Evolutionary conservation across 64 coral and sea anemone species (phyloP), one percentile per base, ranked within the genome.

Genomic region (Hydrozoanthus tunicans): DNA sequence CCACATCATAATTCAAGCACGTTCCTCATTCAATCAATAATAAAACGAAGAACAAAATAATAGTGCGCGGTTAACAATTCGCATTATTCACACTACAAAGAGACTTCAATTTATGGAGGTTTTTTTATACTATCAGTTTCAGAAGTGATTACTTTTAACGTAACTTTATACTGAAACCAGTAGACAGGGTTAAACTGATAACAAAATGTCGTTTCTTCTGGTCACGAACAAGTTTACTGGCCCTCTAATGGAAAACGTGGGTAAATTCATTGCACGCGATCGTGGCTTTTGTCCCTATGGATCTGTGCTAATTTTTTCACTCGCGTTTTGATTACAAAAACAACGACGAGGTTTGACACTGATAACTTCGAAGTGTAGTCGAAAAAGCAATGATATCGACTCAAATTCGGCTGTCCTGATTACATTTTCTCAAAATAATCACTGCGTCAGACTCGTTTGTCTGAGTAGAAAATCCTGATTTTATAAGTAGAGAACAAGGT

Each of bases 101-200:
- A 3, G 43, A 51, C 27, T 12, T 4, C 72, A 52, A 76, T 53
- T 52, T 53, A 76, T 76, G 72, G 78, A 80, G 3, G 52, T 73
- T 72, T 7, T 73, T 70, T 58, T n/a, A 7, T 86, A 26, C 65
- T 69, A 72, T 86, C 68, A 54, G n/a, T 73, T 69, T 62, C 64
- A 84, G 62, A 56, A 6, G 51, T 71, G 64, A 71, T 85, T 88
- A 88, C 69, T 88, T 73, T 88, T 15, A 60, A 58, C 11, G 84
- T 88, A 88, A 88, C 84, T 74, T 75, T 88, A 88, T 88, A 88
- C 84, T 75, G 84, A 88, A 88, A 88, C 56, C 56, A 59, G 56
- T 74, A 88, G 84, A 88, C 84, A 75, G 25, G 84, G 84, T 88
- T 88, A 73, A 88, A 88, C 69, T 88, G 84, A 88, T 88, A 88